Evolutionary conservation across 2,797 vertebrate genomes (phyloP).

Genomic region (Microctenopoma steveboyesi): DNA sequence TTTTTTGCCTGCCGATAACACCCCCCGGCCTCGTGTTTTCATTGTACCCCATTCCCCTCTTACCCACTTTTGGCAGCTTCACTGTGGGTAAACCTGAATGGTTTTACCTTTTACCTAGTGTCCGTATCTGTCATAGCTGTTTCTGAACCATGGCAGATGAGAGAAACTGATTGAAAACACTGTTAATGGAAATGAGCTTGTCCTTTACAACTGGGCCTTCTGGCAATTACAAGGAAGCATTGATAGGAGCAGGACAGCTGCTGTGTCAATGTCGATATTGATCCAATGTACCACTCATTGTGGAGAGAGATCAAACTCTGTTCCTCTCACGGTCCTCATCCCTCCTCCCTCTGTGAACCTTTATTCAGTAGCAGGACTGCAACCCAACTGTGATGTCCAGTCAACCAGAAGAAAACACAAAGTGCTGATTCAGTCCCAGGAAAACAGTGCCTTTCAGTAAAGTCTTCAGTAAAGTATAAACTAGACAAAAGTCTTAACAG

Average conservation of each 20-base stretch:
- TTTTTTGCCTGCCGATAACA: too few species aligned
- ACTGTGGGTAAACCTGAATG: too few species aligned
- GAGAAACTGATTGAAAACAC: conserved; percentile 20
- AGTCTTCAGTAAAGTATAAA: neutral
- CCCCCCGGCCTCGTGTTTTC: too few species aligned
- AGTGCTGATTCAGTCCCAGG: conserved; percentile 5
- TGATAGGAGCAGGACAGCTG: conserved; percentile 78
- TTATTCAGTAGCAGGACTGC: conserved; percentile 61
- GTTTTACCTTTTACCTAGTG: too few species aligned
- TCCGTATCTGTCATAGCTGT: neutral
- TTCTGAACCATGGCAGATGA: neutral
- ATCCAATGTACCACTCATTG: conserved; percentile 76
- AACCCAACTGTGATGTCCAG: conserved; percentile 68
- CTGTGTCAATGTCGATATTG: conserved; percentile 81
- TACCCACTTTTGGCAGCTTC: too few species aligned
- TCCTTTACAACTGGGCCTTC: conserved; percentile 62
- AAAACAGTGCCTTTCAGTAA: neutral
- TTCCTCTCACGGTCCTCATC: conserved; percentile 31
- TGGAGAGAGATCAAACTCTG: conserved; percentile 56
- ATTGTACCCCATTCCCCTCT: neutral
- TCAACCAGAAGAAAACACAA: neutral
- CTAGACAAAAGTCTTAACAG: neutral
- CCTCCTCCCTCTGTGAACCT: conserved; percentile 55
- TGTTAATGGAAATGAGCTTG: conserved; percentile 70
- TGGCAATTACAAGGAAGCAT: conserved; percentile 68